Evolutionary conservation across 2,113 vertebrate genomes (phyloP), one percentile per base, ranked within the genome.

Genomic region (Ameiurus melas): DNA sequence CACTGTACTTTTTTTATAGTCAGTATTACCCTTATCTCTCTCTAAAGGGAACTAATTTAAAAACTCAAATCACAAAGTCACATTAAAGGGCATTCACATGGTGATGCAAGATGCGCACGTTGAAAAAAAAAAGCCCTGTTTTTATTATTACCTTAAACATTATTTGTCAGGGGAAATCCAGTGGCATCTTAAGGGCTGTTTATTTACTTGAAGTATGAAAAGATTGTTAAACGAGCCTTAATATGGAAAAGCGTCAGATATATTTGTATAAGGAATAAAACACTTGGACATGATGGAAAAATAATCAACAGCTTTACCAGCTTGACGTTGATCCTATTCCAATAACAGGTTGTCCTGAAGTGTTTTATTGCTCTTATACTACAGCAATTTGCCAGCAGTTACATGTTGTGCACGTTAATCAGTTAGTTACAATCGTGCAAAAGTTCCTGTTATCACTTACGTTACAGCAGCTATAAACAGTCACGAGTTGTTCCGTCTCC

Each of bases 1-100:
- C 62, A 27, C 70, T 89, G 87, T 90, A 88, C 87, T 86, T 90
- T 47, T 79, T 88, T 55, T 53, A 70, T n/a, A 51, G 64, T 17
- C 8, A 80, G 27, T 78, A 39, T 43, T 16, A 84, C 51, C 3
- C 10, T 70, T 73, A 57, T 60, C 30, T 88, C 64, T 64, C 43
- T 55, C 19, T 9, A 82, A 57, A 82, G 73, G 60, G 47, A 88
- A 85, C 84, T 84, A 62, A 84, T 30, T 58, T 51, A 14, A 66
- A n/a, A 70, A 19, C 58, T 80, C 19, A 27, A 62, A 30, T 27
- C 12, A 73, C 25, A 75, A 5, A 55, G 19, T 73, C 55, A 83
- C 86, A n/a, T 64, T 27, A 77, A 51, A 60, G 33, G 75, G 36
- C 68, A 6, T 25, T 33, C 19, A 81, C 53, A 8, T 78, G 0